phyloP scores from a whole-genome alignment of 2,888 invertebrate species.

The Idaea dimidiata region DNA sequence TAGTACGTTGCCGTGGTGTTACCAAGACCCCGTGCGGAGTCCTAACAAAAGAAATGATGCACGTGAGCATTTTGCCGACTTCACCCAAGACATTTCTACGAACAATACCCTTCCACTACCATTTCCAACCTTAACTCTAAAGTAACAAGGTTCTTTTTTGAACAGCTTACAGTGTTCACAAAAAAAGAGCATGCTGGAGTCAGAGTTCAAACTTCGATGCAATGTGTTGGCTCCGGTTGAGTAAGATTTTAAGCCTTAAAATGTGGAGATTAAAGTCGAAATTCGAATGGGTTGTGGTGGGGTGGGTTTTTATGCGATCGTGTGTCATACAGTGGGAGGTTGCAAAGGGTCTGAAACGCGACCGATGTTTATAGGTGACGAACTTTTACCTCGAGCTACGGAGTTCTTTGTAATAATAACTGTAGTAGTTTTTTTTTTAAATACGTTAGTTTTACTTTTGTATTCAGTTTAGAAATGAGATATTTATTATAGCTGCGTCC shows the following conservation, averaged over 20 bases:
- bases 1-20: slow-evolving; percentile 43
- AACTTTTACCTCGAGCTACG: slow-evolving; percentile 37
- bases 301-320: slow-evolving; percentile 53
- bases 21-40: slow-evolving; percentile 36
- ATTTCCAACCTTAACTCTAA: slow-evolving; percentile 35
- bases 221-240: slow-evolving; percentile 26
- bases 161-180: slow-evolving; percentile 26
- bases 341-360: slow-evolving; percentile 42
- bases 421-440: neutral
- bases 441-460: neutral
- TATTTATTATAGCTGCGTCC: neutral
- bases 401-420: neutral
- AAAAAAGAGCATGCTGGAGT: slow-evolving; percentile 53
- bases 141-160: slow-evolving; percentile 33
- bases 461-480: neutral
- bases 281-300: slow-evolving; percentile 32
- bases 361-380: slow-evolving; percentile 59
- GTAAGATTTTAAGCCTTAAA: slow-evolving; percentile 32
- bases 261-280: slow-evolving; percentile 37
- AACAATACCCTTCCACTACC: slow-evolving; percentile 30
- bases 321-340: slow-evolving; percentile 54
- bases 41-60: slow-evolving; percentile 58
- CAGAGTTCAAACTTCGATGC: slow-evolving; percentile 63
- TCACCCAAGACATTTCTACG: slow-evolving; percentile 44
- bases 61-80: slow-evolving; percentile 54